Evolutionary conservation across 2,888 invertebrate genomes (phyloP).

Genomic region (Lepas anatifera): DNA sequence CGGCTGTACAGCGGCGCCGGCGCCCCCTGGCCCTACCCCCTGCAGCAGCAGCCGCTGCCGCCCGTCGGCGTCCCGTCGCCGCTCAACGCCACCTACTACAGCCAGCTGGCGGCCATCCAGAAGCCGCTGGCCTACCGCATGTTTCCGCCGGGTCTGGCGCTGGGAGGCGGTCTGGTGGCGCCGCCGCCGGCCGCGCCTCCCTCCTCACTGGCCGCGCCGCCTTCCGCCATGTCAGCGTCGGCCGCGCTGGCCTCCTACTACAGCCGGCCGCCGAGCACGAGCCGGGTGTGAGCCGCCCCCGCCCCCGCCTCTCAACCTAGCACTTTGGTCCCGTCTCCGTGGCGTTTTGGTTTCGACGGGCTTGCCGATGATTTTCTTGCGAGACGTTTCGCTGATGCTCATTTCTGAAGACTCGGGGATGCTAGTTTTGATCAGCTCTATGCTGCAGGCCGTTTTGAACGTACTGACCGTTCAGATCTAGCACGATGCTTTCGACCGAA

Average conservation of each 20-base stretch:
- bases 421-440: too few species aligned
- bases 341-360: too few species aligned
- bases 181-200: not conserved
- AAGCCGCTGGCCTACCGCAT: slow-evolving; percentile 70
- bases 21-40: slow-evolving; percentile 20
- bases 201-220: not conserved
- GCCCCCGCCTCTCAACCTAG: not conserved
- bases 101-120: slow-evolving; percentile 43
- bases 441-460: too few species aligned
- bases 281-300: not conserved
- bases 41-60: slow-evolving; percentile 20
- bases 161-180: slow-evolving; percentile 16
- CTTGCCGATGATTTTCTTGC: too few species aligned
- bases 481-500: not conserved
- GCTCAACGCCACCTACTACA: slow-evolving; percentile 24
- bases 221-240: not conserved
- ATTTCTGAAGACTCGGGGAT: too few species aligned
- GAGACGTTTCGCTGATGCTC: too few species aligned
- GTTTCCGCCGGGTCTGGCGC: slow-evolving; percentile 27
- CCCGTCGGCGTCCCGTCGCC: slow-evolving; percentile 19
- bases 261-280: slow-evolving; percentile 7
- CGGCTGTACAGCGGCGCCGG: slow-evolving; percentile 56
- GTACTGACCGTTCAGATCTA: not conserved
- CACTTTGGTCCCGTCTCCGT: too few species aligned
- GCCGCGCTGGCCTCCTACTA: slow-evolving; percentile 5